Conservation (phyloP, 2,888 invertebrate genomes). For the Eulithis testata region DNA sequence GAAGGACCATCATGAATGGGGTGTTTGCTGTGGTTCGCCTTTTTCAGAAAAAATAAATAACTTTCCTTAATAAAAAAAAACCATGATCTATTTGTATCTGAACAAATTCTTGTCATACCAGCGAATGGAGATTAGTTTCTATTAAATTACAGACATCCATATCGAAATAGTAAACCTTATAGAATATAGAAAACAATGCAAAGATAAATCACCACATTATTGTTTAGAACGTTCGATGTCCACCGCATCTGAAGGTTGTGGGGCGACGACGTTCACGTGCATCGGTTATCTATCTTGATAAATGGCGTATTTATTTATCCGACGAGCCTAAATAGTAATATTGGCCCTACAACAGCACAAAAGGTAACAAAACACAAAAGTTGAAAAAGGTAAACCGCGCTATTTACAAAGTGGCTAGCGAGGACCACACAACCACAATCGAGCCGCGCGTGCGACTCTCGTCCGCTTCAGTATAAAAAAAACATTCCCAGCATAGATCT, state of each 20-base stretch:
- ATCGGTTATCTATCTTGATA: conserved; percentile 84
- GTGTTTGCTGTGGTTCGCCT: no score
- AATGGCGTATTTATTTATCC: conserved; percentile 85
- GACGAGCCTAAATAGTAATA: conserved; percentile 84
- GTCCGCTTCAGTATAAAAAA: conserved; percentile 74
- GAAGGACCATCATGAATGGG: no score
- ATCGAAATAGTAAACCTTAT: conserved; percentile 27
- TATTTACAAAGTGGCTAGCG: conserved; percentile 85
- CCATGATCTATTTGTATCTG: no score
- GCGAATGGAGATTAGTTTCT: background rate
- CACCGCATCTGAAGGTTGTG: conserved; percentile 69
- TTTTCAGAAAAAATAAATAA: no score
- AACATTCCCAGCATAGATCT: conserved; percentile 80
- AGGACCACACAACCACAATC: conserved; percentile 84
- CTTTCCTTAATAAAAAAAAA: no score
- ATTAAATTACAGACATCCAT: conserved; percentile 17
- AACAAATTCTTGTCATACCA: background rate
- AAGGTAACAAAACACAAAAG: conserved; percentile 85
- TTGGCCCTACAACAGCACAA: conserved; percentile 84
- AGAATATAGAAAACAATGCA: conserved; percentile 59
- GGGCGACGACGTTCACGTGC: conserved; percentile 75
- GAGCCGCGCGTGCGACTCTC: conserved; percentile 83
- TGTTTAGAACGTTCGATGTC: conserved; percentile 73
- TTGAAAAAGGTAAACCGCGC: conserved; percentile 85
- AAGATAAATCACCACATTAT: conserved; percentile 72